Percentiles rank a stretch among this genome's conserved stretches.
These are phyloP conservation scores for Melopsittacus undulatus DNA, from an alignment of 2,797 vertebrate species.

Conservation along the genomic window DNA sequence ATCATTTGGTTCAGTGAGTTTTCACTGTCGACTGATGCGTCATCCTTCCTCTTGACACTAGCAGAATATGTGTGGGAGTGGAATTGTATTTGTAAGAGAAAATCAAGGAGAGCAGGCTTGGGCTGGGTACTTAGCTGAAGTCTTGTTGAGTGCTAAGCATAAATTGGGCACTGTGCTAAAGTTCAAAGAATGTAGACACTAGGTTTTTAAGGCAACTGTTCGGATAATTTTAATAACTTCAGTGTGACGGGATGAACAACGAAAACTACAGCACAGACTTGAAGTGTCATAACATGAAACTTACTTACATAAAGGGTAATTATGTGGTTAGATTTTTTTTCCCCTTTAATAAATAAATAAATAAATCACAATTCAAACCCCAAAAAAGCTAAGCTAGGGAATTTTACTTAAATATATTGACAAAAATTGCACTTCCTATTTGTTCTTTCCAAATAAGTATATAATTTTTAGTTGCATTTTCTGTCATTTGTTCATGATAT, in stretches of 20 bases:
- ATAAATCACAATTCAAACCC: background rate
- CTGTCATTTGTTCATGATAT: background rate
- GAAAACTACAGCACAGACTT: background rate
- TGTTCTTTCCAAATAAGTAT: background rate
- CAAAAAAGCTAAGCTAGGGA: background rate
- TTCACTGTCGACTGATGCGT: background rate
- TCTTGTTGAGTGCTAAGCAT: background rate
- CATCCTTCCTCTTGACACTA: background rate
- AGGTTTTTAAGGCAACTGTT: background rate
- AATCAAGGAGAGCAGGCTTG: background rate
- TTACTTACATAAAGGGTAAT: background rate
- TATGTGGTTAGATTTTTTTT: background rate
- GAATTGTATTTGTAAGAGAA: background rate
- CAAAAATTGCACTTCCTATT: background rate
- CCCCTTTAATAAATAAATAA: background rate
- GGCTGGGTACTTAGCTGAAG: background rate
- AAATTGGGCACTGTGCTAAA: background rate
- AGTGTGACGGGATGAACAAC: fast-evolving
- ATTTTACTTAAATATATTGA: background rate
- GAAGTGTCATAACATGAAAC: background rate
- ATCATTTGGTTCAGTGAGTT: background rate
- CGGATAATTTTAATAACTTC: background rate
- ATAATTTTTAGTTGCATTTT: background rate
- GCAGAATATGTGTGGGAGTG: background rate
- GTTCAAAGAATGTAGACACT: background rate